Percentiles rank a stretch among this genome's conserved stretches.
Evolutionary conservation across 2,888 invertebrate species (phyloP).

Genomic region (Meandrusa payeni): DNA sequence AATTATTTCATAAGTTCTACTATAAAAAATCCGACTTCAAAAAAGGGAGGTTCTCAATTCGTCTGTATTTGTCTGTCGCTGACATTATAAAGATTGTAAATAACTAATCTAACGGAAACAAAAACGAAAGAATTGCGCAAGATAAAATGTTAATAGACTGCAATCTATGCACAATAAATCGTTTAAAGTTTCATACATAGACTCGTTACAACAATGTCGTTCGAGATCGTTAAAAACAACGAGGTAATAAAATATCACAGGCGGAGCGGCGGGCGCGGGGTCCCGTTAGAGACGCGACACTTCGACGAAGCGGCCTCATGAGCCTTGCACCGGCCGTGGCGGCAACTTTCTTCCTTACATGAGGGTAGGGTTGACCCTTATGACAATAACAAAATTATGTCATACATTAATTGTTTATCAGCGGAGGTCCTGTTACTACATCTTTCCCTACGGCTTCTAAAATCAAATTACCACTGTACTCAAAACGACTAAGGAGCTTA

Average conservation of each 20-base stretch:
- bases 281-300: slow-evolving; percentile 43
- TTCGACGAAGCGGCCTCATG: slow-evolving; percentile 40
- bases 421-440: too few relatives aligned
- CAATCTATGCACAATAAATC: slow-evolving; percentile 19
- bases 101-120: slow-evolving; percentile 1
- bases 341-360: slow-evolving; percentile 24
- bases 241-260: slow-evolving; percentile 42
- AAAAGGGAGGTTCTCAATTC: too few relatives aligned
- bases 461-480: too few relatives aligned
- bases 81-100: not conserved
- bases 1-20: too few relatives aligned
- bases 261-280: slow-evolving; percentile 23
- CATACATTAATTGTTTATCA: not conserved
- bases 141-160: slow-evolving; percentile 18
- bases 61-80: not conserved
- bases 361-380: slow-evolving; percentile 11
- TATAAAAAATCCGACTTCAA: too few relatives aligned
- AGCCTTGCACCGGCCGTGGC: slow-evolving; percentile 25
- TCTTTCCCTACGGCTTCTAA: too few relatives aligned
- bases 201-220: slow-evolving; percentile 30
- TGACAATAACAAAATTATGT: not conserved
- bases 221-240: slow-evolving; percentile 45
- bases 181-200: slow-evolving; percentile 19
- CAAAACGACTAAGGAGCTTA: too few relatives aligned
- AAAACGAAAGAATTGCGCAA: slow-evolving; percentile 9